These are phyloP conservation scores for Spialia ferax DNA, from an alignment of 2,888 invertebrate genomes.

Conservation along the genomic window DNA sequence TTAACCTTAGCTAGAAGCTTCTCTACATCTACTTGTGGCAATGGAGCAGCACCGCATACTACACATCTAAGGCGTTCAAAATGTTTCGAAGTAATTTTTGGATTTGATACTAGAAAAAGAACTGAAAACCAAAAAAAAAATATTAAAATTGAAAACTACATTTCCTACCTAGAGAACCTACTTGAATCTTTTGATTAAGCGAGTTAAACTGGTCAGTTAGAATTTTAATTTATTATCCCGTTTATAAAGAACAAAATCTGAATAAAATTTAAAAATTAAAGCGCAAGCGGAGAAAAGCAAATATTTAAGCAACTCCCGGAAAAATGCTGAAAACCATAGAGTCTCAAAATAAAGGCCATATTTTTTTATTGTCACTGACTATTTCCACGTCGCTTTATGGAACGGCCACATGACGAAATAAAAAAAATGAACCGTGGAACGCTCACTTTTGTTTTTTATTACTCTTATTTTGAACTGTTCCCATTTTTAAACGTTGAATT, in stretches of 20 bases:
- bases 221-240: not conserved
- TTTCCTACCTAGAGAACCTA: not conserved
- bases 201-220: not conserved
- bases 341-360: conserved; percentile 11
- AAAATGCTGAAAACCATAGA: conserved; percentile 12
- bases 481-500: conserved; percentile 7
- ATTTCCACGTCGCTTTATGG: conserved; percentile 18
- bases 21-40: conserved; percentile 86
- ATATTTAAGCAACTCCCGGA: conserved; percentile 11
- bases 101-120: conserved; percentile 88
- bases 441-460: conserved; percentile 14
- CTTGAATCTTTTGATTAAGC: too few relatives aligned
- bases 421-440: conserved; percentile 19
- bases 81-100: conserved; percentile 86
- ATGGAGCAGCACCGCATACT: conserved; percentile 89
- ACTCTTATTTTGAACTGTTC: conserved; percentile 16
- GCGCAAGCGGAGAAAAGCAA: conserved; percentile 5
- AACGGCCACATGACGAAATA: conserved; percentile 15
- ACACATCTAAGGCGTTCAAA: conserved; percentile 81
- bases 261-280: conserved; percentile 5
- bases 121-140: conserved; percentile 81
- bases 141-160: not conserved
- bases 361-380: conserved; percentile 36
- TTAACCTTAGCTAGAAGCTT: conserved; percentile 63
- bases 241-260: not conserved